A percentile compares a stretch with the other conserved stretches of the same genome.
Evolutionary conservation across 2,888 invertebrate species (phyloP).

Genomic region (Cryptophagus acutangulus): DNA sequence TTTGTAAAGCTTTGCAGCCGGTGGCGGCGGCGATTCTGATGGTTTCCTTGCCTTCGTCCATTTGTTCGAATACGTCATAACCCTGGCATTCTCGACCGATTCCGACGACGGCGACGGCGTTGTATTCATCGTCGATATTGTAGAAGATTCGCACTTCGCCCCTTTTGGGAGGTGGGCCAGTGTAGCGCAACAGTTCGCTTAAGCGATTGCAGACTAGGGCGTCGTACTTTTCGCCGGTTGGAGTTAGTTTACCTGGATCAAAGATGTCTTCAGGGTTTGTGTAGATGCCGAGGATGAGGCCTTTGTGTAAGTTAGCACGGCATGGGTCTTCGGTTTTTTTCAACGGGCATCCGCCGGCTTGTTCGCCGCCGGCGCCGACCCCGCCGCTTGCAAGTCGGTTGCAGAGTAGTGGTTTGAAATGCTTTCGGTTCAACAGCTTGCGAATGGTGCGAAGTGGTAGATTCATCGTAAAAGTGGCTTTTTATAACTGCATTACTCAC

Average conservation of each 20-base stretch:
- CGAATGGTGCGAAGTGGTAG: too few species aligned
- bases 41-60: conserved; percentile 71
- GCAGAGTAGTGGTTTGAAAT: too few species aligned
- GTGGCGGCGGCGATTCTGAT: conserved; percentile 64
- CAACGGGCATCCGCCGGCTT: not conserved
- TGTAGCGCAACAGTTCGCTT: conserved; percentile 47
- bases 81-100: conserved; percentile 65
- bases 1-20: conserved; percentile 56
- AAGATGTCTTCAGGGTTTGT: conserved; percentile 53
- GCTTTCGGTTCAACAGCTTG: too few species aligned
- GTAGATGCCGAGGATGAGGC: conserved; percentile 61
- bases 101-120: conserved; percentile 68
- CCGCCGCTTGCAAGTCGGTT: too few species aligned
- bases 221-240: conserved; percentile 58
- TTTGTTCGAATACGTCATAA: conserved; percentile 62
- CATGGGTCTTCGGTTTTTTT: conserved; percentile 33
- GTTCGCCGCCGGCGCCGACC: not conserved
- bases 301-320: conserved; percentile 40
- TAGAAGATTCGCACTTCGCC: conserved; percentile 60
- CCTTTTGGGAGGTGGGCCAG: conserved; percentile 51
- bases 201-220: conserved; percentile 53
- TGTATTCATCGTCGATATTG: conserved; percentile 59
- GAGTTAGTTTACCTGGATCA: conserved; percentile 57
- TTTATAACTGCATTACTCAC: too few species aligned
- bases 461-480: too few species aligned